A percentile compares a stretch with the other conserved stretches of the same genome.
Evolutionary conservation across 2,888 invertebrate species (phyloP).

Genomic region (Clitarchus hookeri): DNA sequence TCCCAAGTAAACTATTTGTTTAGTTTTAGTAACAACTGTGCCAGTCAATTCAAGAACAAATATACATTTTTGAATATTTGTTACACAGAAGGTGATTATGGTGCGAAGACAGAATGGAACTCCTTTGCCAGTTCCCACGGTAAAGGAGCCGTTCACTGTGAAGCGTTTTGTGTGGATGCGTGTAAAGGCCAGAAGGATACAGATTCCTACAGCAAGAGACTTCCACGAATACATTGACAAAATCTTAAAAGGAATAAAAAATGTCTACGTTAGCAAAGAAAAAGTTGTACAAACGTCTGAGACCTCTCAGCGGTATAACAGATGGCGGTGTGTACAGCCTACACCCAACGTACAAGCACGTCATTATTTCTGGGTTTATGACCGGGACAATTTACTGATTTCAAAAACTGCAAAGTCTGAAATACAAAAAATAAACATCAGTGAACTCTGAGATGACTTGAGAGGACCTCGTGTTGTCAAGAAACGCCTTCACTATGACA

Average conservation of each 20-base stretch:
- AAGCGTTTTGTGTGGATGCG: background rate
- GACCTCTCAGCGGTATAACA: background rate
- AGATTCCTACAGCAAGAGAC: background rate
- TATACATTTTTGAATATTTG: background rate
- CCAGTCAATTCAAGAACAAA: conserved; percentile 14
- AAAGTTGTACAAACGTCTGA: background rate
- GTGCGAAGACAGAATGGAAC: background rate
- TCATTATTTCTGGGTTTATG: background rate
- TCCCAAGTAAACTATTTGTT: background rate
- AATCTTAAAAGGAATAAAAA: background rate
- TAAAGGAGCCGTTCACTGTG: background rate
- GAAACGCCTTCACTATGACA: background rate
- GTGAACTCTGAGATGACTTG: too few relatives aligned
- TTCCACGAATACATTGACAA: background rate
- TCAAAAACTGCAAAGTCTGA: background rate
- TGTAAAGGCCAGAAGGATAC: background rate
- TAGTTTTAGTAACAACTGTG: background rate
- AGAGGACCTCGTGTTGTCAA: too few relatives aligned
- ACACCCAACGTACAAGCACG: background rate
- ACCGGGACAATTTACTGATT: background rate
- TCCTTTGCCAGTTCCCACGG: background rate
- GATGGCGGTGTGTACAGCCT: conserved; percentile 1
- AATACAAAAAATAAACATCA: too few relatives aligned
- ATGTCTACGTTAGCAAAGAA: background rate
- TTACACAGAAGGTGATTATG: background rate